Evolutionary conservation across 2,113 vertebrate genomes (phyloP).

Genomic region (Caranx ignobilis): DNA sequence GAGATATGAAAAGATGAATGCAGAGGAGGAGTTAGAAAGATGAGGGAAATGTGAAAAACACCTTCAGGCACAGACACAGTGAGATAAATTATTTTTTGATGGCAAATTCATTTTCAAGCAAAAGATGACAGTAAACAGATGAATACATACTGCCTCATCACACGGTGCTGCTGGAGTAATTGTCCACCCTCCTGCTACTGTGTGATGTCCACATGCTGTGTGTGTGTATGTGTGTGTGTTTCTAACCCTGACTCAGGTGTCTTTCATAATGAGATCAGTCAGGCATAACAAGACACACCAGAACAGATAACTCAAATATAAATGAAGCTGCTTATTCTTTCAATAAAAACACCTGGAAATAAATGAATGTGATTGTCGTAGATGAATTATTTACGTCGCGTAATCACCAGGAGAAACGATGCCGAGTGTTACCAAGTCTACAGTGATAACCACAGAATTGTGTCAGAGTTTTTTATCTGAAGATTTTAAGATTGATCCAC

Average conservation of each 20-base stretch:
- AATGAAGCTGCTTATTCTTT: background rate
- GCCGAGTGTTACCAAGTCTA: background rate
- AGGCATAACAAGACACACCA: slow-evolving; percentile 9
- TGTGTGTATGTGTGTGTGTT: slow-evolving; percentile 16
- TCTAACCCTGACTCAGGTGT: slow-evolving; percentile 36
- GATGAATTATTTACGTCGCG: background rate
- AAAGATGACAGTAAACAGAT: slow-evolving; percentile 45
- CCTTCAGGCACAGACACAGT: background rate
- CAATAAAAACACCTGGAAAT: background rate
- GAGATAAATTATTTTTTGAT: slow-evolving; percentile 36
- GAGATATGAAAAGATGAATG: slow-evolving; percentile 33
- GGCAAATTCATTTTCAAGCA: slow-evolving; percentile 39
- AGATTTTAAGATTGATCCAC: background rate
- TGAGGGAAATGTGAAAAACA: slow-evolving; percentile 25
- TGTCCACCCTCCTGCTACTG: slow-evolving; percentile 12
- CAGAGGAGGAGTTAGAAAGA: slow-evolving; percentile 33
- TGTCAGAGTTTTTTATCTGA: background rate
- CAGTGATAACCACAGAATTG: background rate
- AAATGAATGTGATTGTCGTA: background rate
- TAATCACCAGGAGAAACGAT: background rate
- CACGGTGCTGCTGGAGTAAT: background rate
- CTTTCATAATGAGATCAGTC: slow-evolving; percentile 36
- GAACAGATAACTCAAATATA: slow-evolving; percentile 17
- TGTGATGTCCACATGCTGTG: slow-evolving; percentile 10
- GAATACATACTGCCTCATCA: slow-evolving; percentile 8